Conservation (phyloP, 2,113 vertebrate species). For the Potamarius usumacintae region DNA sequence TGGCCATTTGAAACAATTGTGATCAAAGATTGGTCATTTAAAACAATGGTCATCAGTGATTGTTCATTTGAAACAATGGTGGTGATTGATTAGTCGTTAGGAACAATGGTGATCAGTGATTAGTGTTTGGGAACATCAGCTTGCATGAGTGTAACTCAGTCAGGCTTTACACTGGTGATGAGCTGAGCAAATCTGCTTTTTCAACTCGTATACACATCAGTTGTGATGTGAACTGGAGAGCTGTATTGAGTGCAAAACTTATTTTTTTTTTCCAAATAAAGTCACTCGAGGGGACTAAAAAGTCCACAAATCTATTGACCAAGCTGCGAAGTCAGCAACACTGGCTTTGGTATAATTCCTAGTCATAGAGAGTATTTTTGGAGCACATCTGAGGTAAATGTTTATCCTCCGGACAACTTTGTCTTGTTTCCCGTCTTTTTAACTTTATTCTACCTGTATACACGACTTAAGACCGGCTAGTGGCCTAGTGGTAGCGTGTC, state of each 20-base stretch:
- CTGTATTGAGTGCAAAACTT: too few species aligned
- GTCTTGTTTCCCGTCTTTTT: background rate
- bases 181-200: background rate
- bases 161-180: background rate
- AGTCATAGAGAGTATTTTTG: background rate
- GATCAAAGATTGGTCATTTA: background rate
- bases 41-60: background rate
- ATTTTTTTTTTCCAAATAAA: too few species aligned
- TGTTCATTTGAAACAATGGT: background rate
- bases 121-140: background rate
- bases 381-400: background rate
- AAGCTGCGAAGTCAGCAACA: background rate
- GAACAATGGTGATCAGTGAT: background rate
- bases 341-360: background rate
- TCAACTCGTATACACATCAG: background rate
- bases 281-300: too few species aligned
- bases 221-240: background rate
- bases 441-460: background rate
- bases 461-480: background rate
- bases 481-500: too few species aligned
- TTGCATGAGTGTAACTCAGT: background rate
- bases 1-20: too few species aligned
- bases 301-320: too few species aligned
- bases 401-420: background rate
- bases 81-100: background rate